Conservation (phyloP, 2,113 vertebrate genomes). For the Carlito syrichta region DNA sequence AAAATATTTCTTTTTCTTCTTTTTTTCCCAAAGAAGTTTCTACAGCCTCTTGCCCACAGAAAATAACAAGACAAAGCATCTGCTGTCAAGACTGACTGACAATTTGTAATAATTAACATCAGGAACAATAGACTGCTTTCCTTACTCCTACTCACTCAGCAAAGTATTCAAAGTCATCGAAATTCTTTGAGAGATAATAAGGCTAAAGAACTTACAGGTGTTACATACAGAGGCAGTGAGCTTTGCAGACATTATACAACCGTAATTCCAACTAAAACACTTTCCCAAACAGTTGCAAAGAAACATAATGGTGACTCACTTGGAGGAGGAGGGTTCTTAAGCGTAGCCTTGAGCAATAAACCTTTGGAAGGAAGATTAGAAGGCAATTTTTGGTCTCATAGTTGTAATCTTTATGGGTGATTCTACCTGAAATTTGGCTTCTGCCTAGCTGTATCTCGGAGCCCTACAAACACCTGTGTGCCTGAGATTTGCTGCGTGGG, state of each 20-base stretch:
- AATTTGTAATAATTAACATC: constrained; percentile 44
- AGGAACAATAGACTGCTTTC: constrained; percentile 16
- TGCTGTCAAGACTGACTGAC: constrained; percentile 1
- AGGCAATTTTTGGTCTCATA: constrained; percentile 11
- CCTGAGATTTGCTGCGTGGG: not conserved
- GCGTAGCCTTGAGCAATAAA: constrained; percentile 5
- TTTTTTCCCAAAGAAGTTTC: not conserved
- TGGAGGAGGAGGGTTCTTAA: constrained; percentile 53
- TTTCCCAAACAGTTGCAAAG: constrained; percentile 30
- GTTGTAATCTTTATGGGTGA: constrained; percentile 30
- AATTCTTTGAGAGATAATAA: constrained; percentile 44
- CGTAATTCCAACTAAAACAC: constrained; percentile 55
- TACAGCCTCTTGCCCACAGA: not conserved
- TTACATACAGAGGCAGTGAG: constrained; percentile 1
- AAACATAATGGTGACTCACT: constrained; percentile 60
- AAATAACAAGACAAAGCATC: not conserved
- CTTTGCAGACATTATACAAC: constrained; percentile 16
- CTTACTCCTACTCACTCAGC: constrained; percentile 38
- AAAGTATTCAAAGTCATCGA: constrained; percentile 53
- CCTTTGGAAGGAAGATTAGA: constrained; percentile 40
- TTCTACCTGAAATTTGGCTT: constrained; percentile 50
- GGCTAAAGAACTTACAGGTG: constrained; percentile 53
- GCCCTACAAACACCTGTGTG: constrained; percentile 11
- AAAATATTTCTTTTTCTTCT: not conserved
- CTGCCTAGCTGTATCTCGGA: not conserved